phyloP scores from a whole-genome alignment of 2,797 vertebrate species.

The Pipistrellus pygmaeus region DNA sequence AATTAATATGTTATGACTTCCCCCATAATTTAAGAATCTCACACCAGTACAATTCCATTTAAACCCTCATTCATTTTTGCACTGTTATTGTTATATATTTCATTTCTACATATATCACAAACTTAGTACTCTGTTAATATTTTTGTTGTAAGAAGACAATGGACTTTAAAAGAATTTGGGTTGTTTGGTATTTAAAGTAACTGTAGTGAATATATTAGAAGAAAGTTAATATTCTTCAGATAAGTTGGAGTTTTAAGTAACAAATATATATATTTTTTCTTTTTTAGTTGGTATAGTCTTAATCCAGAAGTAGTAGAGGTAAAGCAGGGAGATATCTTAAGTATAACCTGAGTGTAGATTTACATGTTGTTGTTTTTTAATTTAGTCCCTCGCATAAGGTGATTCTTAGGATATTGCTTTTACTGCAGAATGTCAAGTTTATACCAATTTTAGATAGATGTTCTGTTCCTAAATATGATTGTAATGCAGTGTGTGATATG shows the following conservation, averaged over 20 bases:
- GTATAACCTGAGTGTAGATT: background rate
- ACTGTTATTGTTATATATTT: background rate
- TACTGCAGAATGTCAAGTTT: background rate
- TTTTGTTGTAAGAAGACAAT: conserved; percentile 22
- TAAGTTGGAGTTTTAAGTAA: conserved; percentile 36
- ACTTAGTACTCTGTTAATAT: background rate
- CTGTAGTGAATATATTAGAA: background rate
- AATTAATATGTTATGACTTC: background rate
- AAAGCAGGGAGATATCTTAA: background rate
- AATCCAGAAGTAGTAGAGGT: background rate
- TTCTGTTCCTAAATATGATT: background rate
- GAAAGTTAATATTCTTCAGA: conserved; percentile 14
- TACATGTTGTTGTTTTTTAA: background rate
- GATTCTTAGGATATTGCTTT: background rate
- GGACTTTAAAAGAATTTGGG: conserved; percentile 16
- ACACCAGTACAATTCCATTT: background rate
- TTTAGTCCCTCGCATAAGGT: background rate
- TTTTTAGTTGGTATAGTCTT: background rate
- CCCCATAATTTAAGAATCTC: background rate
- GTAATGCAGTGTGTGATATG: background rate
- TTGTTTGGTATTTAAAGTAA: background rate
- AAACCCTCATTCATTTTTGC: background rate
- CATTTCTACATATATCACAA: conserved; percentile 1
- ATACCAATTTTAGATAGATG: background rate
- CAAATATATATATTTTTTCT: background rate